phyloP scores from a whole-genome alignment of 1,140 invertebrate species.

The Neoseiulus cucumeris region DNA sequence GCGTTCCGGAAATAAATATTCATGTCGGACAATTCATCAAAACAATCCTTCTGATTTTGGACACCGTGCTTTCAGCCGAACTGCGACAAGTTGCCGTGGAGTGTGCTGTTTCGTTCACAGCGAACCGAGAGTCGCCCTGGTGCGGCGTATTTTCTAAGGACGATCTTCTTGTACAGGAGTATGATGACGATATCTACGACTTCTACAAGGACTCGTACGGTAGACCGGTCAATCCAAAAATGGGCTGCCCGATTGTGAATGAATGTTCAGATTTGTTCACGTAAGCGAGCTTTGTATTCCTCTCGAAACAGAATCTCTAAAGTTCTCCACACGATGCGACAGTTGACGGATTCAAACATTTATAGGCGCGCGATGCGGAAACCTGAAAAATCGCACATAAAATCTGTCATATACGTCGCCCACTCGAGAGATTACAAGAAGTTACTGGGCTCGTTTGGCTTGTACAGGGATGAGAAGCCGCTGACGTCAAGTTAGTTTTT shows the following conservation, averaged over 20 bases:
- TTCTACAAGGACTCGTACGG: constrained; percentile 6
- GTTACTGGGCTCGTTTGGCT: not conserved
- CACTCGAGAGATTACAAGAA: not conserved
- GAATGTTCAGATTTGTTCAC: not conserved
- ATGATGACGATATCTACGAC: constrained; percentile 3
- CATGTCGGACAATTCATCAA: no score
- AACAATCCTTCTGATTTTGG: no score
- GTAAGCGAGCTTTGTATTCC: not conserved
- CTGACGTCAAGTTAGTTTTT: not conserved
- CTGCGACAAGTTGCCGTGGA: not conserved
- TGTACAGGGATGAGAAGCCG: not conserved
- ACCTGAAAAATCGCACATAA: not conserved
- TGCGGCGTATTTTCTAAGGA: not conserved
- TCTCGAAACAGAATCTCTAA: not conserved
- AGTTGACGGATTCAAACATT: not conserved
- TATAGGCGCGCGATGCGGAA: not conserved
- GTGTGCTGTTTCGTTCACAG: not conserved
- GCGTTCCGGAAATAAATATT: no score
- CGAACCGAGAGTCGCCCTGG: not conserved
- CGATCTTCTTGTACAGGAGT: not conserved
- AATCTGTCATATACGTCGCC: not conserved
- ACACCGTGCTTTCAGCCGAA: no score
- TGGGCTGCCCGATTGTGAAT: constrained; percentile 5
- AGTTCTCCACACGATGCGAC: no score
- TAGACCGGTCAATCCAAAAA: not conserved